A percentile compares a stretch with the other conserved stretches of the same genome.
Evolutionary conservation across 2,888 invertebrate species (phyloP).

Genomic region (Ophion ellenae): DNA sequence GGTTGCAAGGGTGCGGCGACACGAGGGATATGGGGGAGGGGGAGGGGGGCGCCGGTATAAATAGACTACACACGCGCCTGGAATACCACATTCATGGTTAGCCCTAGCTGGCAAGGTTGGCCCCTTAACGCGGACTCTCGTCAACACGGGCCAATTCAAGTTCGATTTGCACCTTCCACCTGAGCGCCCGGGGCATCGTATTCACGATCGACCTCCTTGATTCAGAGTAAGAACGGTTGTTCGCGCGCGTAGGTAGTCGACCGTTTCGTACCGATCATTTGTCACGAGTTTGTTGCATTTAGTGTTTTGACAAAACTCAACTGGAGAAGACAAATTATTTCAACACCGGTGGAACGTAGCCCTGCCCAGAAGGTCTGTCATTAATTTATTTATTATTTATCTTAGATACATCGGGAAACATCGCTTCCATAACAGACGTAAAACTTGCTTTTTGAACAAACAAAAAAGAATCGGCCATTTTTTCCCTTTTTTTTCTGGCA

Average conservation of each 20-base stretch:
- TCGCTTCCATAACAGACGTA: no score
- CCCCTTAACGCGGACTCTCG: conserved; percentile 52
- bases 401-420: background rate
- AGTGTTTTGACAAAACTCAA: conserved; percentile 22
- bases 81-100: conserved; percentile 83
- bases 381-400: background rate
- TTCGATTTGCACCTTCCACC: conserved; percentile 44
- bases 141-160: conserved; percentile 26
- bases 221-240: conserved; percentile 18
- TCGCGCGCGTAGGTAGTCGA: conserved; percentile 34
- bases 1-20: conserved; percentile 67
- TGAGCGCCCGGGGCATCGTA: conserved; percentile 12
- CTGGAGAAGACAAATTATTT: conserved; percentile 6
- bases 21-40: conserved; percentile 67
- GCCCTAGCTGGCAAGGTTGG: conserved; percentile 77
- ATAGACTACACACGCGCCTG: conserved; percentile 82
- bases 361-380: conserved; percentile 47
- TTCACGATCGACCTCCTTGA: conserved; percentile 21
- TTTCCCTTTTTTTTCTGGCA: no score
- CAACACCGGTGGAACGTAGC: conserved; percentile 36
- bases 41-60: conserved; percentile 78
- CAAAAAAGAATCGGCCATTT: no score
- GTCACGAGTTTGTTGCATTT: conserved; percentile 27
- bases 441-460: no score
- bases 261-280: background rate